phyloP scores from a whole-genome alignment of 2,797 vertebrate species.

The Malacoctenus gilli region DNA sequence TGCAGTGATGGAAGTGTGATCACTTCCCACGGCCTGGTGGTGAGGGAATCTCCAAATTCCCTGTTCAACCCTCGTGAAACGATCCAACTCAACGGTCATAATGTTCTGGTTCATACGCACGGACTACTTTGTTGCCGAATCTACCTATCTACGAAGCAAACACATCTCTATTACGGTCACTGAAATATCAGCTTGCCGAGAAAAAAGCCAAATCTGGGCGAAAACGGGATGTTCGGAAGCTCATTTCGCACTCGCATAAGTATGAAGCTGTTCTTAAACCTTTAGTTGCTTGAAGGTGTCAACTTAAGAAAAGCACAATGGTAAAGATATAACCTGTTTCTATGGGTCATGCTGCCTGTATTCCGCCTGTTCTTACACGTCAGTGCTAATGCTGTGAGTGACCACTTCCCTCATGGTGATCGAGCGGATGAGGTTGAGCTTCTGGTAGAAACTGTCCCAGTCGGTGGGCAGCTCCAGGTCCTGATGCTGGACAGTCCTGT shows the following conservation, averaged over 20 bases:
- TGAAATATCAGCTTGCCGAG: too few species aligned
- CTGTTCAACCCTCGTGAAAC: too few species aligned
- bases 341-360: not conserved
- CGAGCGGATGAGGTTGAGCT: conserved; percentile 88
- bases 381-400: conserved; percentile 91
- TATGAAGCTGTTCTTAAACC: not conserved
- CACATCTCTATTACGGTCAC: too few species aligned
- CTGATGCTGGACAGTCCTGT: conserved; percentile 87
- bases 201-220: too few species aligned
- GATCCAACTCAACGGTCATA: too few species aligned
- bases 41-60: too few species aligned
- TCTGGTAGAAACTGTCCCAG: conserved; percentile 83
- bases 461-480: conserved; percentile 83
- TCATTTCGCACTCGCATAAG: not conserved
- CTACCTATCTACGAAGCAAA: too few species aligned
- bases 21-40: too few species aligned
- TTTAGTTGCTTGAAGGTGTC: not conserved
- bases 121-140: too few species aligned
- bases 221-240: too few species aligned
- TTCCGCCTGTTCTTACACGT: conserved; percentile 79
- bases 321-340: not conserved
- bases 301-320: not conserved
- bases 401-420: conserved; percentile 91
- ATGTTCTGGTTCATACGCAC: too few species aligned
- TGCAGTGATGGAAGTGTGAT: too few species aligned